Base-by-base conservation (phyloP, 2,113 vertebrate species). In the Oryzias javanicus region DNA sequence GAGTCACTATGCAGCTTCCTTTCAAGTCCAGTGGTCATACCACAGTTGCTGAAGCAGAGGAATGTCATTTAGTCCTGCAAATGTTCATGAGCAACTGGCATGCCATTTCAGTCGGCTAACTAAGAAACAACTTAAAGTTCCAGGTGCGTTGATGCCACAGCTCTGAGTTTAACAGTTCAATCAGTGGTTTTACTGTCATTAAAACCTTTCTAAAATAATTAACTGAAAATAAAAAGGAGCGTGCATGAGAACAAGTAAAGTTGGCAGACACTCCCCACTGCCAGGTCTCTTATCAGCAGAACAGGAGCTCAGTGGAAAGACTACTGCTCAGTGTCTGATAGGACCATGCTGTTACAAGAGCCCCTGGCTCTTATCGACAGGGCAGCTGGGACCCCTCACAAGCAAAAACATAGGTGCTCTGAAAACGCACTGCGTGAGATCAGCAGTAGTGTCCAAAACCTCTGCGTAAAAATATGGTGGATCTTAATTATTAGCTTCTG, bases 261-360 rank as follows among this genome's bases (percentile, higher is more conserved):
- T 64, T 42, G 49, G 49, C 16, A 3, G 78, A 79, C 80, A 83
- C 87, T 42, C 86, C 87, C 84, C 70, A 45, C 64, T 78, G 72
- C 71, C 69, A 69, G 40, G 60, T 48, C 64, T 58, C 87, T 91
- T 90, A 90, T 91, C 89, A 49, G 55, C 57, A 68, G 52, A 80
- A 78, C 60, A 60, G 71, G 60, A 72, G 76, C 76, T 74, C 55
- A 49, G 73, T 77, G 84, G 84, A 83, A 86, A 79, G 72, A 76
- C 81, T 68, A 82, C 86, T 86, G 86, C 74, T 81, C 60, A 27
- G 47, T 63, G 67, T 70, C 75, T 71, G 90, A 91, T 90, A 89
- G 77, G 65, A 52, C 49, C 41, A 1, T 10, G 29, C 79, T 80
- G 78, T 84, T 81, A 42, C 49, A 75, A 85, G 72, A 82, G 74